These are phyloP conservation scores for Calycopis cecrops DNA, from an alignment of 1,140 invertebrate genomes.

Conservation along the genomic window DNA sequence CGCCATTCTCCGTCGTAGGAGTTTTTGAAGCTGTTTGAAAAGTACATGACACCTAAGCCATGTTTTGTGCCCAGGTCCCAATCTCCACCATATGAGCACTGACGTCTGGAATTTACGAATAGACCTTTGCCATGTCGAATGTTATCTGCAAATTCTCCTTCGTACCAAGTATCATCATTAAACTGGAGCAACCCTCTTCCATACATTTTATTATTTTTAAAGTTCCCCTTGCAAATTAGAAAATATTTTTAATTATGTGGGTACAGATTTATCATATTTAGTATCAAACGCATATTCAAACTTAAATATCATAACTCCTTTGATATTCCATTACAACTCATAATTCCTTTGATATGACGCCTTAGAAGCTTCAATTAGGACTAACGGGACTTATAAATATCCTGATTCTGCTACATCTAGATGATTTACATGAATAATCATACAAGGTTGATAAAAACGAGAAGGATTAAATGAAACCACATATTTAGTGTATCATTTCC, in stretches of 20 bases:
- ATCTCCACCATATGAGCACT: constrained; percentile 67
- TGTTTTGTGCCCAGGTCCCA: constrained; percentile 73
- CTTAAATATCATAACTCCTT: no score
- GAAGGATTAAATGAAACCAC: no score
- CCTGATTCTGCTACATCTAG: no score
- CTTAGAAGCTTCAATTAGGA: background rate
- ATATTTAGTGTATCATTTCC: no score
- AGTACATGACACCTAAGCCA: constrained; percentile 60
- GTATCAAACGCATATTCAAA: no score
- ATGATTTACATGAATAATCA: no score
- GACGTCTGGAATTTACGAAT: constrained; percentile 67
- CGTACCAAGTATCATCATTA: constrained; percentile 74
- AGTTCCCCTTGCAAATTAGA: constrained; percentile 65
- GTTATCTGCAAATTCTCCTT: constrained; percentile 74
- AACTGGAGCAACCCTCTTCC: constrained; percentile 74
- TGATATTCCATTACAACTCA: no score
- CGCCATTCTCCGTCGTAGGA: constrained; percentile 57
- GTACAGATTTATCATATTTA: no score
- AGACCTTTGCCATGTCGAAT: constrained; percentile 74
- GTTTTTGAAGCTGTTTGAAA: constrained; percentile 42
- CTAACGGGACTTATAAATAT: background rate
- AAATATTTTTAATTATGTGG: no score
- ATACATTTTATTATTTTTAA: constrained; percentile 71
- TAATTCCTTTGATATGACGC: no score
- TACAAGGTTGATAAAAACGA: no score